These are phyloP conservation scores for Lagria hirta DNA, from an alignment of 2,888 invertebrate species.

Conservation along the genomic window DNA sequence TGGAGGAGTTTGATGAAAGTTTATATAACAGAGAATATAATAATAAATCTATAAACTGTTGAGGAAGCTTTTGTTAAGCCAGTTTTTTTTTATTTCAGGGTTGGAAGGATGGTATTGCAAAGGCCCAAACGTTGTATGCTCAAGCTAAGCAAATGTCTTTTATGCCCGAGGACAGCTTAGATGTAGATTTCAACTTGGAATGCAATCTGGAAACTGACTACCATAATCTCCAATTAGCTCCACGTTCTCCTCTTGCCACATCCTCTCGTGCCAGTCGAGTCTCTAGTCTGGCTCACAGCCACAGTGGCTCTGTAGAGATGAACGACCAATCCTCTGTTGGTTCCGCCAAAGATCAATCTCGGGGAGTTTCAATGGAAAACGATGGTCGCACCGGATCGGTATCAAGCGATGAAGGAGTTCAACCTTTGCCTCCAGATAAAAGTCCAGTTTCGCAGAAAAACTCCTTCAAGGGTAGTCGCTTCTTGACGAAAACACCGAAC, in stretches of 20 bases:
- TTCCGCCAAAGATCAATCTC: constrained; percentile 55
- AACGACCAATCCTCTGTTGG: constrained; percentile 60
- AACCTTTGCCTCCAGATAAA: constrained; percentile 54
- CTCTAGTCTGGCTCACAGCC: constrained; percentile 73
- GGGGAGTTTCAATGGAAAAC: constrained; percentile 64
- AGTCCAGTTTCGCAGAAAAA: constrained; percentile 52
- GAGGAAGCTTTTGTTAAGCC: too few relatives aligned
- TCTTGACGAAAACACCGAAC: constrained; percentile 62
- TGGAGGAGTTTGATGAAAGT: too few relatives aligned
- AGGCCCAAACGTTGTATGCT: constrained; percentile 73
- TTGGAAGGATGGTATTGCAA: constrained; percentile 73
- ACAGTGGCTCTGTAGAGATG: constrained; percentile 70
- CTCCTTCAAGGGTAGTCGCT: constrained; percentile 50
- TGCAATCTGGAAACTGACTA: constrained; percentile 50
- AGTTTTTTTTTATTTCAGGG: constrained; percentile 57
- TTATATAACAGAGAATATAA: too few relatives aligned
- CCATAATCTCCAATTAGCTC: constrained; percentile 50
- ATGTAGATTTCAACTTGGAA: constrained; percentile 48
- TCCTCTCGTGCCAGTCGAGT: constrained; percentile 65
- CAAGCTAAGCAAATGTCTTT: constrained; percentile 59
- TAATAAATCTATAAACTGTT: too few relatives aligned
- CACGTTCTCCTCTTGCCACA: constrained; percentile 52
- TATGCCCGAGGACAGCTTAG: constrained; percentile 42
- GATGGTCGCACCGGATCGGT: constrained; percentile 65
- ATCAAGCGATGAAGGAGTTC: constrained; percentile 64